Conservation (phyloP, 2,888 invertebrate genomes). For the Andrena bucephala region DNA sequence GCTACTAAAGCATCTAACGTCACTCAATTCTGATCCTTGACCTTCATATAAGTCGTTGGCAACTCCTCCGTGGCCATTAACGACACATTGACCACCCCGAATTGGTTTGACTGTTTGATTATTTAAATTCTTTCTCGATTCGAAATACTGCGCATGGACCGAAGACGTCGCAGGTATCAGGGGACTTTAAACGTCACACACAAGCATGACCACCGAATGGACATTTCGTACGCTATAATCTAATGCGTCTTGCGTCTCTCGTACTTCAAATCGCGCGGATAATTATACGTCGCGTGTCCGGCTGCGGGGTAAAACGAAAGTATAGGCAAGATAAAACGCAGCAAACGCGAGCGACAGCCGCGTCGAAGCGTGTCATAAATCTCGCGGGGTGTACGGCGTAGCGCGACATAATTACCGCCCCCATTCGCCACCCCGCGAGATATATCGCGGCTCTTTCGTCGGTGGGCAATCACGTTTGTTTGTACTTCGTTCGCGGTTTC, state of each 20-base stretch:
- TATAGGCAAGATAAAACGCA: background rate
- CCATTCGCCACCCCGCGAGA: conserved; percentile 69
- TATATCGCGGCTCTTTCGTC: conserved; percentile 60
- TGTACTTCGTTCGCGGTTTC: conserved; percentile 54
- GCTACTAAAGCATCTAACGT: too few relatives aligned
- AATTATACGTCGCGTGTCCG: conserved; percentile 20
- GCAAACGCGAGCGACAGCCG: background rate
- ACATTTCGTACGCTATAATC: background rate
- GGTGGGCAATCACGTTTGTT: conserved; percentile 65
- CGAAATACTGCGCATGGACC: too few relatives aligned
- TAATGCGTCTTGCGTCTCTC: background rate
- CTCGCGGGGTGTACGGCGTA: conserved; percentile 36
- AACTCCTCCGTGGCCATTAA: too few relatives aligned
- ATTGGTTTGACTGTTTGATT: too few relatives aligned
- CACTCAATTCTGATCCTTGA: too few relatives aligned
- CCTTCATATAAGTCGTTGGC: too few relatives aligned
- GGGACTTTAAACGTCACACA: too few relatives aligned
- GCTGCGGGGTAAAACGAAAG: conserved; percentile 1
- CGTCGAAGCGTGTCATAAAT: conserved; percentile 60
- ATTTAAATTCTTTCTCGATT: too few relatives aligned
- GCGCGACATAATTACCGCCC: conserved; percentile 76
- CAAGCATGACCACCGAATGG: background rate
- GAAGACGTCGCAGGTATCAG: too few relatives aligned
- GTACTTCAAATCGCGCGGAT: conserved; percentile 1
- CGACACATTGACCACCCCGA: too few relatives aligned